A percentile compares a stretch with the other conserved stretches of the same genome.
Conservation (phyloP, 2,113 vertebrate genomes). For the Pseudorectes ferrugineus region DNA sequence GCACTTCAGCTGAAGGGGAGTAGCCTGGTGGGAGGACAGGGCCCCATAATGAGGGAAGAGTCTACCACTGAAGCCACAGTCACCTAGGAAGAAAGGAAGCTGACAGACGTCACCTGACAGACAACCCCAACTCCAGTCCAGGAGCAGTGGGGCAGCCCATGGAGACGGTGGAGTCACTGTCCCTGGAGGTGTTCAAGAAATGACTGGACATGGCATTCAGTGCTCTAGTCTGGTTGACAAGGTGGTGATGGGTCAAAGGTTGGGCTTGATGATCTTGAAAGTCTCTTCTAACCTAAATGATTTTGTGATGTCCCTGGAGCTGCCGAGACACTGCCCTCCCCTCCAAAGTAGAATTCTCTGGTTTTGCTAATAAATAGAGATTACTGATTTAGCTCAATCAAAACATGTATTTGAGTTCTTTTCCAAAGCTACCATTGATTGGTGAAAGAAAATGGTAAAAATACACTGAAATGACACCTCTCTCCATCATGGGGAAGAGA, state of each 20-base stretch:
- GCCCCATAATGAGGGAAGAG: not conserved
- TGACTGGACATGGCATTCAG: not conserved
- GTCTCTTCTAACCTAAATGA: not conserved
- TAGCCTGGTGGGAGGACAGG: not conserved
- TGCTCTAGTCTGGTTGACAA: not conserved
- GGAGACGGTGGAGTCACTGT: not conserved
- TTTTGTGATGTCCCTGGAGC: not conserved
- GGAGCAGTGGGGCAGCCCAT: rapidly evolving
- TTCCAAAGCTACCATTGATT: not conserved
- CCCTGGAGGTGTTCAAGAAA: not conserved
- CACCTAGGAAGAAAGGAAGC: not conserved
- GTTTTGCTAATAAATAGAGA: not conserved
- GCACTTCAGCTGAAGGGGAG: not conserved
- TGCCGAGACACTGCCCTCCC: not conserved
- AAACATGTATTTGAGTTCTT: not conserved
- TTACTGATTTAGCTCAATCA: not conserved
- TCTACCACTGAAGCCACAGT: not conserved
- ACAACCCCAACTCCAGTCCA: not conserved
- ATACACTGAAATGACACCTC: not conserved
- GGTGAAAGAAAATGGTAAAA: not conserved
- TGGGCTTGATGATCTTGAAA: not conserved
- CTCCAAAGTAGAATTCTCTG: not conserved
- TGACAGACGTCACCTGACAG: not conserved
- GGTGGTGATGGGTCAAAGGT: not conserved
- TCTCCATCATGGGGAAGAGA: not conserved